These are phyloP conservation scores for Allygus modestus DNA, from an alignment of 2,888 invertebrate species.

Conservation along the genomic window DNA sequence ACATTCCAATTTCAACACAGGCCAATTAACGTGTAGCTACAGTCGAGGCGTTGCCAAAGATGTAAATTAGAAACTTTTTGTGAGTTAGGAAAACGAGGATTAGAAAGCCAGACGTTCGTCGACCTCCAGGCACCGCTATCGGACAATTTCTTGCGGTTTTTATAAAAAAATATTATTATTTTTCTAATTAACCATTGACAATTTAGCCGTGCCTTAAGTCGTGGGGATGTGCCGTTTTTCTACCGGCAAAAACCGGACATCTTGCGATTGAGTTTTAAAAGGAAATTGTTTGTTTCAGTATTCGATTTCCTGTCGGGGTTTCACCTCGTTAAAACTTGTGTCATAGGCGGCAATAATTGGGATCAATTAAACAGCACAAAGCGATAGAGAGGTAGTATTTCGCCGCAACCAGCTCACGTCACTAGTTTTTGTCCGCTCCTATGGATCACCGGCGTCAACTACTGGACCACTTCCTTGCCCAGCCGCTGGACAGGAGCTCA, in stretches of 20 bases:
- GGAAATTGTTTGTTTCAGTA: conserved; percentile 32
- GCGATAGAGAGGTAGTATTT: not conserved
- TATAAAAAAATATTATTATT: conserved; percentile 3
- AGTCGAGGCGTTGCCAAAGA: conserved; percentile 13
- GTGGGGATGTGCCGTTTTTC: conserved; percentile 13
- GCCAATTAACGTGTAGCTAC: not conserved
- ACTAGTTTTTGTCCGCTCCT: not conserved
- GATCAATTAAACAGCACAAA: conserved; percentile 46
- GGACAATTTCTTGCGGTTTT: not conserved
- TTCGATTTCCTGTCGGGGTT: conserved; percentile 48
- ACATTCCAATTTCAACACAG: not conserved
- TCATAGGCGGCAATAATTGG: conserved; percentile 57
- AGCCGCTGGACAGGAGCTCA: too few species aligned
- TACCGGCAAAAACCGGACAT: conserved; percentile 20
- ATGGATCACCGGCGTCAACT: not conserved
- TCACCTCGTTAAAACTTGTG: conserved; percentile 55
- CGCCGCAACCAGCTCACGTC: conserved; percentile 39
- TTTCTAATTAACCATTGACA: conserved; percentile 27
- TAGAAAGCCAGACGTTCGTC: conserved; percentile 34
- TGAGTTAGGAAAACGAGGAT: conserved; percentile 12
- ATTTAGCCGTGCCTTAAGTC: not conserved
- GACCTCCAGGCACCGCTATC: not conserved
- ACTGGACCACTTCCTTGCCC: not conserved
- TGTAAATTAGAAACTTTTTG: conserved; percentile 36
- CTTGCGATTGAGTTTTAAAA: conserved; percentile 46